phyloP scores from a whole-genome alignment of 35 echinoderm and acorn worm genomes.

The Ophiothrix spiculata region DNA sequence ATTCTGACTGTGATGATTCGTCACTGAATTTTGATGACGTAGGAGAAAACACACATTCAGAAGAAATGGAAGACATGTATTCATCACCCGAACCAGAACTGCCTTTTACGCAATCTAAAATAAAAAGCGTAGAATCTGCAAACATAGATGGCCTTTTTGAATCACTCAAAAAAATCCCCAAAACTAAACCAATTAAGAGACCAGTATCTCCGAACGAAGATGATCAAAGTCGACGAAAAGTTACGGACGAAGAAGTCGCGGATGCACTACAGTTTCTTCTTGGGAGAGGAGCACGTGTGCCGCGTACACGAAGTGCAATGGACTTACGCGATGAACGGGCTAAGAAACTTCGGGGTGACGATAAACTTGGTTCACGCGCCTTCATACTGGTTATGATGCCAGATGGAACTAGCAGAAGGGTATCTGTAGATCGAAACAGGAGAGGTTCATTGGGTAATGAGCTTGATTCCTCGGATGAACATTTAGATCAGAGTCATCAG shows the following conservation, averaged over 20 bases:
- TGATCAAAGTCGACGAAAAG: not conserved
- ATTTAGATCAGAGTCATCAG: too few relatives aligned
- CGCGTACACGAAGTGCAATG: not conserved
- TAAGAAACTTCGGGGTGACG: not conserved
- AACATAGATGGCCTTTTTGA: not conserved
- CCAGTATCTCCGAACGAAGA: not conserved
- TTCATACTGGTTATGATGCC: not conserved
- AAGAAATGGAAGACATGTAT: not conserved
- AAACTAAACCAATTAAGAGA: not conserved
- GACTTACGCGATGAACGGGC: not conserved
- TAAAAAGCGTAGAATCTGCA: not conserved
- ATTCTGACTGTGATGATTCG: too few relatives aligned
- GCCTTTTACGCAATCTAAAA: slow-evolving; percentile 7
- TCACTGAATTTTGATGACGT: not conserved
- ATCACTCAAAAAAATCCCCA: not conserved
- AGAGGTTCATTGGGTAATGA: not conserved
- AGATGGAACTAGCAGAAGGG: not conserved
- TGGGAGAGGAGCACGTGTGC: not conserved
- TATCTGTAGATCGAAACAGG: not conserved
- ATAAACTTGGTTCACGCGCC: not conserved
- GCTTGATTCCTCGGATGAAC: not conserved
- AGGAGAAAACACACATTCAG: not conserved
- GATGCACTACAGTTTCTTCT: not conserved
- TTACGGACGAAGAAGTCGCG: not conserved
- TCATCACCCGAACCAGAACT: not conserved